Evolutionary conservation across 2,888 invertebrate species (phyloP).

Genomic region (Diploptera punctata): DNA sequence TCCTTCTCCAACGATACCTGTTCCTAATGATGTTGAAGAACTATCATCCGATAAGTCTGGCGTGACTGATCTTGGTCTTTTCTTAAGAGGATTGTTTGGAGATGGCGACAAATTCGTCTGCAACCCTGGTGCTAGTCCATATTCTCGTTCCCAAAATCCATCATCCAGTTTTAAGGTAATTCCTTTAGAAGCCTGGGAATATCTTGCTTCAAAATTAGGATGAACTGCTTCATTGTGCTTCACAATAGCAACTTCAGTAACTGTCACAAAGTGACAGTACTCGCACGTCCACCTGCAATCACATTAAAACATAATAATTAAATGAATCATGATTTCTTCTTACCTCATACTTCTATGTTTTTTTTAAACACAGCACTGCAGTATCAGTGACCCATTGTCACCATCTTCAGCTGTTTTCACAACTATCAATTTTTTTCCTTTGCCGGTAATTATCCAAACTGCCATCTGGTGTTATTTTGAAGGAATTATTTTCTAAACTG

Average conservation of each 20-base stretch:
- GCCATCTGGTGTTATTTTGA: too few species aligned
- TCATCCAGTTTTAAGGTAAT: conserved; percentile 22
- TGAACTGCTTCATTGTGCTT: conserved; percentile 52
- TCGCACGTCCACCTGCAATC: conserved; percentile 49
- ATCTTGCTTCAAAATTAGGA: conserved; percentile 38
- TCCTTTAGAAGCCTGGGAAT: background rate
- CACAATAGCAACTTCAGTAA: conserved; percentile 48
- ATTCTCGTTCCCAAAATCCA: conserved; percentile 36
- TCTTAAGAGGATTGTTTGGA: background rate
- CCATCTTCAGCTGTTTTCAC: too few species aligned
- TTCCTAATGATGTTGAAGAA: background rate
- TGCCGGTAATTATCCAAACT: too few species aligned
- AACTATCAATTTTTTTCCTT: too few species aligned
- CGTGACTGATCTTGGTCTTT: background rate
- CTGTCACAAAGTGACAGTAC: conserved; percentile 50
- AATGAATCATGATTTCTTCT: too few species aligned
- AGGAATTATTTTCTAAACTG: too few species aligned
- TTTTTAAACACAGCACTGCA: too few species aligned
- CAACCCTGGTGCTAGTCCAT: conserved; percentile 19
- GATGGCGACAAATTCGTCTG: background rate
- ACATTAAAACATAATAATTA: too few species aligned
- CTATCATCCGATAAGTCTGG: background rate
- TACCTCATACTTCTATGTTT: too few species aligned
- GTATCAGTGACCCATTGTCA: too few species aligned
- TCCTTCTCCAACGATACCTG: background rate